Conservation (phyloP, 2,888 invertebrate species). For the Diloba caeruleocephala region DNA sequence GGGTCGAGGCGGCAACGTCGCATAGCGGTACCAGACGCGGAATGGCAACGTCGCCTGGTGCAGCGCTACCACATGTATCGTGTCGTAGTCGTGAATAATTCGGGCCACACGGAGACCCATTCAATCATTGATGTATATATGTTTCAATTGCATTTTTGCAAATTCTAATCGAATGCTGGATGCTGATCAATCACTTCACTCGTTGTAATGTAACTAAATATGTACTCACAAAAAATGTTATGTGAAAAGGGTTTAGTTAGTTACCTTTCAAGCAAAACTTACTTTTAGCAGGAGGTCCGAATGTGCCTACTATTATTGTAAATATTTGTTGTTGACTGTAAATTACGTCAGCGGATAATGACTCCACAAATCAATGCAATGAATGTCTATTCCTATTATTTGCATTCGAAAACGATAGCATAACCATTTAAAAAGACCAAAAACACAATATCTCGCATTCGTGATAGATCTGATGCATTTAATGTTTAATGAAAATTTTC, state of each 20-base stretch:
- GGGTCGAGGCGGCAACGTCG: slow-evolving; percentile 80
- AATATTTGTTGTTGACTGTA: slow-evolving; percentile 9
- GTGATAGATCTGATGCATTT: background rate
- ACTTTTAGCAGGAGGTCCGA: background rate
- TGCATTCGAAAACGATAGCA: slow-evolving; percentile 19
- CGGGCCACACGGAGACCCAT: slow-evolving; percentile 25
- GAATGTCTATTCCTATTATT: slow-evolving; percentile 25
- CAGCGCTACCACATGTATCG: slow-evolving; percentile 40
- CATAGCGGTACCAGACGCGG: slow-evolving; percentile 71
- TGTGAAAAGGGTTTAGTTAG: background rate
- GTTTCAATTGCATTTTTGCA: slow-evolving; percentile 24
- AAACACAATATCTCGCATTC: slow-evolving; percentile 16
- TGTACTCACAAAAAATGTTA: background rate
- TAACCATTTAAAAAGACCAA: slow-evolving; percentile 16
- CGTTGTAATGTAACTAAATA: slow-evolving; percentile 6
- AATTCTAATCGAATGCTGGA: slow-evolving; percentile 8
- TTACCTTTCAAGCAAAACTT: background rate
- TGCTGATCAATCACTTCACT: slow-evolving; percentile 11
- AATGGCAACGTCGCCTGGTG: slow-evolving; percentile 66
- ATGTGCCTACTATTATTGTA: background rate
- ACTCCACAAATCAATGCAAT: slow-evolving; percentile 45
- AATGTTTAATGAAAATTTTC: too few species aligned
- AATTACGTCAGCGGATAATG: slow-evolving; percentile 36
- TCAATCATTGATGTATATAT: slow-evolving; percentile 23
- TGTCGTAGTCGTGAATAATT: slow-evolving; percentile 39